Base-by-base conservation (phyloP, 2,888 invertebrate species). In the Diogma glabrata region DNA sequence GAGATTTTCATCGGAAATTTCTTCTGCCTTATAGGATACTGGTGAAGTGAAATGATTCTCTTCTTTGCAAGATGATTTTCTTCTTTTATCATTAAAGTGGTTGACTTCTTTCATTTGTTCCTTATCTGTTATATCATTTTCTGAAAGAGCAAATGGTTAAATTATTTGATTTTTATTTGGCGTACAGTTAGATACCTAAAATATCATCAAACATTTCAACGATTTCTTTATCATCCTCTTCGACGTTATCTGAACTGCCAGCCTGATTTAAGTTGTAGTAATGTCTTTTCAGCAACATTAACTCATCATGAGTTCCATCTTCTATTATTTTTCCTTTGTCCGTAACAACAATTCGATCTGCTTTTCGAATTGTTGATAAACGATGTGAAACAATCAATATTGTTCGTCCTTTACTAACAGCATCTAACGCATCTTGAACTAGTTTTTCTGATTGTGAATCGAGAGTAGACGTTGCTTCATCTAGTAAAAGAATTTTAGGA, bases 381-480 rank as follows among this genome's bases (percentile, higher is more conserved):
- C 82, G 71, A 71, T 87, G 86, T 56, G 85, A 84, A 52, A 87
- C 84, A 61, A 86, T 81, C 51, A 87, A 72, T 52, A 85, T 86
- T 54, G 86, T 87, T 47, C 86, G 72, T 3, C 84, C 84, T 58
- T 78, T 74, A 12, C 84, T 77, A 0, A 88, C 89, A 16, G 76
- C 72, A 61, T 90, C 89, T 58, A 90, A 64, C 0, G 90, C 88
- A 40, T 80, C 79, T 65, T 90, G 90, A 2, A 91, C 89, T 51
- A 79, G 78, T 9, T 82, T 78, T 64, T 91, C 91, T 54, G 86
- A 87, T 57, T 83, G 80, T 6, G 84, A 81, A 65, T 90, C 90
- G 56, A 90, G 69, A 0, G 90, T 89, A 0, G 88, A 89, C 0
- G 91, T 91, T 0, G 88, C 89, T 66, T 90, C 90, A 60, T 90